Percentiles rank a stretch among this genome's conserved stretches.
phyloP scores from a whole-genome alignment of 2,113 vertebrate species.

The Salminus brasiliensis region DNA sequence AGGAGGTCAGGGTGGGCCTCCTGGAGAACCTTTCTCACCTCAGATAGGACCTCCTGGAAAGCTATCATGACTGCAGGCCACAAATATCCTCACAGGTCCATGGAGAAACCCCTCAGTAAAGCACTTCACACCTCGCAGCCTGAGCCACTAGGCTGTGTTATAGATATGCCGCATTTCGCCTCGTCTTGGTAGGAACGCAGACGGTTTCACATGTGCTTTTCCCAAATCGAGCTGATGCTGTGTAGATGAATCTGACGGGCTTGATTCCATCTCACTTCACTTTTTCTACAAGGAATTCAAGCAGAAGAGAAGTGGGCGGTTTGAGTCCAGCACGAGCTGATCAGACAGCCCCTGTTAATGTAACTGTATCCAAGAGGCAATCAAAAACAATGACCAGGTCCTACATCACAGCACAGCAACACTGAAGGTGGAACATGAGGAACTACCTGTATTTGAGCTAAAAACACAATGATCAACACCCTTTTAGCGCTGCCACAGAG shows the following conservation, averaged over 20 bases:
- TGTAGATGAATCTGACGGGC: slow-evolving; percentile 16
- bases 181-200: not conserved
- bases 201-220: slow-evolving; percentile 73
- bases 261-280: slow-evolving; percentile 53
- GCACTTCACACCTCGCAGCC: not conserved
- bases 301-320: slow-evolving; percentile 26
- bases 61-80: slow-evolving; percentile 66
- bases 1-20: slow-evolving; percentile 57
- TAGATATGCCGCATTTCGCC: not conserved
- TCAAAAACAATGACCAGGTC: not conserved
- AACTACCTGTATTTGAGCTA: not conserved
- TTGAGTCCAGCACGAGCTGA: not conserved
- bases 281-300: slow-evolving; percentile 45
- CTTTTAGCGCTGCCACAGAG: no score
- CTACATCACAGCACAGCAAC: no score
- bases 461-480: not conserved
- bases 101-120: not conserved
- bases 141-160: not conserved
- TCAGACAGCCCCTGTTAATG: not conserved
- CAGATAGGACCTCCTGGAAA: slow-evolving; percentile 75
- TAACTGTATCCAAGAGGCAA: not conserved
- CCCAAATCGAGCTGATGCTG: slow-evolving; percentile 37
- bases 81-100: not conserved
- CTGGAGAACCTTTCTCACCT: slow-evolving; percentile 67
- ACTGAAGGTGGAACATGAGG: no score